Evolutionary conservation across 2,113 vertebrate species (phyloP).

Genomic region (Lepisosteus osseus): DNA sequence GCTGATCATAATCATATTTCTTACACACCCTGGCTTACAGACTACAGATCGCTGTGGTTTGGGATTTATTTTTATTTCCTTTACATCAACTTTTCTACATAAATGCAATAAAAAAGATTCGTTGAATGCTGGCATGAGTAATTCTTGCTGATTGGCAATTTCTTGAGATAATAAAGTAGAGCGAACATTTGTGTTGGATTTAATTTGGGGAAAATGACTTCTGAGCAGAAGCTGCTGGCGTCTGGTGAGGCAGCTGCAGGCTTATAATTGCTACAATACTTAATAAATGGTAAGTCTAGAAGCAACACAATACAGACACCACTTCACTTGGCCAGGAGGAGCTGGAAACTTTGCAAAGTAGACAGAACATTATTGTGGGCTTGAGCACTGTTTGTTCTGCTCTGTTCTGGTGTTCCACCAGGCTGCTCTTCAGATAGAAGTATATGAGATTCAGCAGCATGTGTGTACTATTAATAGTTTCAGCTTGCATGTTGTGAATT

Average conservation of each 20-base stretch:
- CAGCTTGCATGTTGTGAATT: too few species aligned
- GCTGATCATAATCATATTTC: too few species aligned
- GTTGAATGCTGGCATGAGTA: neutral
- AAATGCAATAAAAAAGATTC: too few species aligned
- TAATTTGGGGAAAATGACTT: conserved; percentile 54
- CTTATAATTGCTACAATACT: conserved; percentile 58
- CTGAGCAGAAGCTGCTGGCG: conserved; percentile 53
- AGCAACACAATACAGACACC: conserved; percentile 46
- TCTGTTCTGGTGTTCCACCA: too few species aligned
- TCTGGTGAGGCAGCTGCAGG: conserved; percentile 62
- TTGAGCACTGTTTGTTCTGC: too few species aligned
- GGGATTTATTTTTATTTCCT: too few species aligned
- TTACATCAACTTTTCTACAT: neutral
- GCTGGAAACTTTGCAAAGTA: conserved; percentile 24
- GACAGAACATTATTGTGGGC: conserved; percentile 10
- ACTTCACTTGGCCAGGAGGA: conserved; percentile 38
- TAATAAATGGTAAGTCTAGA: conserved; percentile 55
- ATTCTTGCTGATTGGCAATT: conserved; percentile 33
- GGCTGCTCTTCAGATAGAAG: too few species aligned
- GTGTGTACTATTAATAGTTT: too few species aligned
- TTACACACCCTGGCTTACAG: too few species aligned
- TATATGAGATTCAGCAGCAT: too few species aligned
- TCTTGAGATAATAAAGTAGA: conserved; percentile 29
- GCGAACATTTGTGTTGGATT: conserved; percentile 44
- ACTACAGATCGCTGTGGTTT: too few species aligned